Conservation (phyloP, 2,888 invertebrate genomes). For the Caenorhabditis sp. region DNA sequence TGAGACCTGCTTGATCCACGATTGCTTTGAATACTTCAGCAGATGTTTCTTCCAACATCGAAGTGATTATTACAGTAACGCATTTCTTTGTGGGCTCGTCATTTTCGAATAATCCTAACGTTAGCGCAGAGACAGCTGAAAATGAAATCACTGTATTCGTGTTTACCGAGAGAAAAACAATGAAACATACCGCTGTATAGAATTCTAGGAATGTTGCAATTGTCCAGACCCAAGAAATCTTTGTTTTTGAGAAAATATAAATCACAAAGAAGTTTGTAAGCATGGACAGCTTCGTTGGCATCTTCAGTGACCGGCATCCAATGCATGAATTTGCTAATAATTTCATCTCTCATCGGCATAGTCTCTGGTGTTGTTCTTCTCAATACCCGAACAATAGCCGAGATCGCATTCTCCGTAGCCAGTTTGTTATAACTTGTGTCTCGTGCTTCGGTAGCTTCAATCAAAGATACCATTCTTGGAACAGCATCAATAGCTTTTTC, state of each 20-base stretch:
- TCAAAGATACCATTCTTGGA: background rate
- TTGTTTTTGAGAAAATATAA: conserved; percentile 80
- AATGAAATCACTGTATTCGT: background rate
- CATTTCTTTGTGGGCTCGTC: too few species aligned
- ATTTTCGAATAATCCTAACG: background rate
- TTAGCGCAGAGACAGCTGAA: background rate
- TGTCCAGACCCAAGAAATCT: conserved; percentile 74
- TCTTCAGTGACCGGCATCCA: conserved; percentile 97
- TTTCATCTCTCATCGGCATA: conserved; percentile 28
- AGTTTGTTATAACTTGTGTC: conserved; percentile 51
- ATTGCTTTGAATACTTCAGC: too few species aligned
- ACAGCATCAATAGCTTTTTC: background rate
- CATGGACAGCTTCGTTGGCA: conserved; percentile 90
- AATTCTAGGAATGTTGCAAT: background rate
- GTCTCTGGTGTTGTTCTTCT: conserved; percentile 51
- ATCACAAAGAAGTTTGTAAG: conserved; percentile 93
- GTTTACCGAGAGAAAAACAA: background rate
- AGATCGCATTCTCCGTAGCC: conserved; percentile 96
- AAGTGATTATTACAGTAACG: background rate
- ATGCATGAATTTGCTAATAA: conserved; percentile 75
- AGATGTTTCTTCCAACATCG: background rate
- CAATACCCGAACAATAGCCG: conserved; percentile 93
- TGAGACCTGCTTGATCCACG: too few species aligned
- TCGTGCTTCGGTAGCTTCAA: conserved; percentile 33
- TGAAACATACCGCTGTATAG: background rate